Evolutionary conservation across 2,797 vertebrate genomes (phyloP).

Genomic region (Coccyzus lansbergi): DNA sequence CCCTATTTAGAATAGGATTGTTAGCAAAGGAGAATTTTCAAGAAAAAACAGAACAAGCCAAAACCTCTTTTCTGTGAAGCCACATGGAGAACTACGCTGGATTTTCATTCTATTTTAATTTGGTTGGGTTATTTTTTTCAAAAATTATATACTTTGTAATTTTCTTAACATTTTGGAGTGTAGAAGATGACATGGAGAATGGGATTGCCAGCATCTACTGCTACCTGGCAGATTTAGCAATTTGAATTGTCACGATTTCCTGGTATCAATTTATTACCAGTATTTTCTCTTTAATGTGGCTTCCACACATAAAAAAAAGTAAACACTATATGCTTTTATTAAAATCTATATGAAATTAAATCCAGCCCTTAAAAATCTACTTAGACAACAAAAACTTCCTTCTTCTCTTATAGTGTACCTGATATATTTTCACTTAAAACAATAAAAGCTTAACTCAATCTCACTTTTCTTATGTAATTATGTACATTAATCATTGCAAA

Average conservation of each 20-base stretch:
- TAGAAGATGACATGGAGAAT: not conserved
- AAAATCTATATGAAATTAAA: not conserved
- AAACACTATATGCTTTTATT: not conserved
- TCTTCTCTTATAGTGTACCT: not conserved
- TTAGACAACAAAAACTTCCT: not conserved
- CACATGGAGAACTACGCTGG: not conserved
- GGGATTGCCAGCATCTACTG: not conserved
- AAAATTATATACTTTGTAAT: not conserved
- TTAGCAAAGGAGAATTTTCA: not conserved
- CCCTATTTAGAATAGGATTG: not conserved
- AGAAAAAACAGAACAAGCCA: not conserved
- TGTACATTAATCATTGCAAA: not conserved
- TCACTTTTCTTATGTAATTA: not conserved
- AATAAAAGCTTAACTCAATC: not conserved
- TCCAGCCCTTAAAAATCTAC: not conserved
- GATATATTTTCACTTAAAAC: not conserved
- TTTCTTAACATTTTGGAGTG: not conserved
- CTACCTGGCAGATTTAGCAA: not conserved
- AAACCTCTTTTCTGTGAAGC: not conserved
- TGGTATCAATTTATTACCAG: not conserved
- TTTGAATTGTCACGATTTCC: not conserved
- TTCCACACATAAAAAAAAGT: not conserved
- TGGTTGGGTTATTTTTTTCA: rapidly evolving
- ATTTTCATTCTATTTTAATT: not conserved
- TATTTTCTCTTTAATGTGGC: not conserved